Evolutionary conservation across 1,140 invertebrate species (phyloP), one percentile per base, ranked within the genome.

Genomic region (Reticulitermes speratus): DNA sequence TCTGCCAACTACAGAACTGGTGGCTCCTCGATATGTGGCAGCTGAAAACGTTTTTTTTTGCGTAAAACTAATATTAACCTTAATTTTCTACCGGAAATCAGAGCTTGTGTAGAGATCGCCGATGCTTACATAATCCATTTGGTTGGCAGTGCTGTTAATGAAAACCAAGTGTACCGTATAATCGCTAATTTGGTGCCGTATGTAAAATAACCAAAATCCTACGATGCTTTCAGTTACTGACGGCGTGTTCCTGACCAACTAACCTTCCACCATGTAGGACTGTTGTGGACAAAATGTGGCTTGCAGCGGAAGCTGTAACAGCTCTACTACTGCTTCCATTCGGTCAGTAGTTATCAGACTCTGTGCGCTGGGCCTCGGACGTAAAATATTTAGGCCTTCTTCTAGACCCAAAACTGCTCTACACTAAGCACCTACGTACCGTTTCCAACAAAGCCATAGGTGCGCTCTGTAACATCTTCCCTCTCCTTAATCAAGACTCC

Each of bases 141-240:
- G 25, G 25, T 30, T 75, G 65, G 65, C n/a, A 30, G 65, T 30
- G 65, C 8, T 75, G 65, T 8, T 75, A 75, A 75, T 75, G 65
- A 75, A 75, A 75, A 75, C 25, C n/a, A 75, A 75, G 65, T 75
- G 25, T 75, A 75, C 25, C 65, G 65, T 75, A 14, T 75, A 25
- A 75, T 75, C n/a, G 2, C 65, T 75, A 75, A 75, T 75, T 75
- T 25, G 65, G 25, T n/a, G 14, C 65, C 25, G 65, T 6, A 30
- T 75, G 65, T 75, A 75, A 75, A 75, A 75, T 75, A 75, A 75
- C n/a, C 65, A 75, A 75, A 75, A 75, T 75, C 65, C 65, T 75
- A 30, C 65, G 25, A 75, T 30, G 65, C 14, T 75, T 30, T 30
- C 65, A 75, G n/a, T 75, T 75, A 30, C 65, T 75, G 25, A 25